Evolutionary conservation across 2,113 vertebrate species (phyloP), one percentile per base, ranked within the genome.

Genomic region (Grammomys dolichurus): DNA sequence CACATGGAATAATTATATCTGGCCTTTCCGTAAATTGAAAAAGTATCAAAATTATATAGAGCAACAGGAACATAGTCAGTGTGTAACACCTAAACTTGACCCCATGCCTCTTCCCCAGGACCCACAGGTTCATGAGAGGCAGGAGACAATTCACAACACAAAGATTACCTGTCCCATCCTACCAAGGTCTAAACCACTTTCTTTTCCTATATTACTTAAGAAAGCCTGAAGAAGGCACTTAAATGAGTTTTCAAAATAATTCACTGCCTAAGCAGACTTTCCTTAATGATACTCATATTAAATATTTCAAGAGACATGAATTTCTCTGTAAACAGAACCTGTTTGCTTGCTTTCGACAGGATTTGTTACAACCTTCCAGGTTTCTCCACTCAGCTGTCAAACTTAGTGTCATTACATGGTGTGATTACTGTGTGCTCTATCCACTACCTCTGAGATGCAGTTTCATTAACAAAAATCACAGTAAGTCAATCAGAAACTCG

Each of bases 251-350:
- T 60, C 86, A 93, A 90, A 90, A 73, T 69, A 87, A 89, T 76
- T 31, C 40, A 28, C 67, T 80, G 43, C 95, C 65, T 81, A 87
- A 90, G 87, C 2, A 81, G 56, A 96, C 26, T 48, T 90, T 94
- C 17, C 70, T 91, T 81, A 95, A 93, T 31, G 85, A 92, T 40
- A 91, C 90, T 84, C 91, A 77, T 87, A 93, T 91, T 96, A 96
- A 82, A 89, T 95, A 95, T 76, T 94, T 96, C 65, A 95, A 97
- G 75, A 96, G 78, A 94, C 56, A 96, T 36, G 26, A 36, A n/a
- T 88, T 89, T 87, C 69, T 94, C 58, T 76, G 54, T 91, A 87
- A 96, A 95, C 40, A 73, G 76, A 95, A 43, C 24, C 81, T 94
- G 69, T 84, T 86, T 69, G 92, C 69, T 92, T 96, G 82, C 48